Base-by-base conservation (phyloP, 2,113 vertebrate genomes). In the Cacatua alba region DNA sequence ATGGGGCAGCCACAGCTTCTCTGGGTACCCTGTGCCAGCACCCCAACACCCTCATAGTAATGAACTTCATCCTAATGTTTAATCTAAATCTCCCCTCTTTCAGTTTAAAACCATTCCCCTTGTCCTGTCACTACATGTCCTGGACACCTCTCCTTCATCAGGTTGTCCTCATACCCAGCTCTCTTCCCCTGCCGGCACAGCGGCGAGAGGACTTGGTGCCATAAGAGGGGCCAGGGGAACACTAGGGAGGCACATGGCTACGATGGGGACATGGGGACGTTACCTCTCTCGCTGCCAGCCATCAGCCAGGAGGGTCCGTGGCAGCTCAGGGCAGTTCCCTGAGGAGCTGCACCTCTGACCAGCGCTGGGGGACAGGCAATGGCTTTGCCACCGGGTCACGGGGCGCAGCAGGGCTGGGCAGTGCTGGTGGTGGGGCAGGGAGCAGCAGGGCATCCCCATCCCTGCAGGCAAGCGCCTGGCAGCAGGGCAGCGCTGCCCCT, bases 231-330 rank as follows among this genome's bases (percentile, higher is more conserved):
- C 46, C 64, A 3, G 0, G 10, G 26, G 44, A 17, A 72, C 46
- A 10, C 49, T n/a, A 1, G 0, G 25, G 25, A 83, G 39, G 19
- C 49, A 43, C 2, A 0, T 16, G 55, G 81, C 65, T 60, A n/a
- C 63, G 31, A 41, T 1, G 2, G 37, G 11, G 29, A 84, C 0
- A 0, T 1, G 2, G 37, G 11, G 29, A 84, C 0, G 0, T 44
- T 4, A 26, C 46, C 28, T 75, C 37, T 90, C 44, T 13, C 37
- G 7, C 60, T 43, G 72, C 60, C 18, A 1, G 5, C 37, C 52
- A 4, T 55, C 48, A 55, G 53, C 59, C 25, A 48, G 41, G 85
- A 87, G 20, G 7, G 18, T 64, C 57, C 49, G 31, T 0, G 0
- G 49, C 74, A 78, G 41, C 78, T 79, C 64, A n/a, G 7, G 35